Conservation (phyloP, 1,140 invertebrate species). For the Drosophila carrolli region DNA sequence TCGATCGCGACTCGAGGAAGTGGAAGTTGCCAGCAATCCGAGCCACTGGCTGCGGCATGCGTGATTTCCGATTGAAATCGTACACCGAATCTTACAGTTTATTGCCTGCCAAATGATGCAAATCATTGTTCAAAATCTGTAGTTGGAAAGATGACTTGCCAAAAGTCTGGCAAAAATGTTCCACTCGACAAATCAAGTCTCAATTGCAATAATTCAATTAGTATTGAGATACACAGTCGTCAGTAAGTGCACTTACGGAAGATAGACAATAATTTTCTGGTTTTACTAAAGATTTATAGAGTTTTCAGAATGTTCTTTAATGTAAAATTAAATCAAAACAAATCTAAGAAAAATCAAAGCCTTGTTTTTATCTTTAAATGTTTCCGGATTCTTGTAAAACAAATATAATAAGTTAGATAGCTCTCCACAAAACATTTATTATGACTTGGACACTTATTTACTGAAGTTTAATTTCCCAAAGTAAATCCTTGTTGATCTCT, state of each 20-base stretch:
- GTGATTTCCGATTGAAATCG: constrained; percentile 49
- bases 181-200: constrained; percentile 25
- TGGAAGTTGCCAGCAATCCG: constrained; percentile 36
- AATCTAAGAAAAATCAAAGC: no score
- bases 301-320: background rate
- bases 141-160: constrained; percentile 30
- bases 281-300: background rate
- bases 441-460: no score
- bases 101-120: constrained; percentile 54
- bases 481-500: no score
- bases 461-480: no score
- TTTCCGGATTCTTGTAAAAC: no score
- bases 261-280: constrained; percentile 1
- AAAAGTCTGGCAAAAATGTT: constrained; percentile 19
- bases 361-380: background rate
- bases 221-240: background rate
- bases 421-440: no score
- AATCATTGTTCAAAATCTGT: constrained; percentile 47
- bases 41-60: constrained; percentile 36
- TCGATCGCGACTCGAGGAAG: constrained; percentile 44
- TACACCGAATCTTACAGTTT: constrained; percentile 45
- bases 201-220: constrained; percentile 42
- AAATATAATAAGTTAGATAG: no score
- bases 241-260: constrained; percentile 2
- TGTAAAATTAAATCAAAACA: constrained; percentile 1